A percentile compares a stretch with the other conserved stretches of the same genome.
These are phyloP conservation scores for Taphrorychus bicolor DNA, from an alignment of 2,888 invertebrate genomes.

Conservation along the genomic window DNA sequence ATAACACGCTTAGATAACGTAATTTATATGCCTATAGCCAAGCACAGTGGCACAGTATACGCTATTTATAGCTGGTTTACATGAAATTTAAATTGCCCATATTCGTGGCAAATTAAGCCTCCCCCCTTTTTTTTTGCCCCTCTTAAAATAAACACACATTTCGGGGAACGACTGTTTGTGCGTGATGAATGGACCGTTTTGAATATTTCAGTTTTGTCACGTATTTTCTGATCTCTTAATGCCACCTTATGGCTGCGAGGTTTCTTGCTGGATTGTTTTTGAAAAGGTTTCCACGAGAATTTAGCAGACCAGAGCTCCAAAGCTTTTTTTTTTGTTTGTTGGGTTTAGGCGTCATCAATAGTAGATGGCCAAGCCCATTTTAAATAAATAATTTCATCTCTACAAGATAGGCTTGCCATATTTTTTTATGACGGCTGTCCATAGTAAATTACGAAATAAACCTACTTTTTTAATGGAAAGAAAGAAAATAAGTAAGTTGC, in stretches of 20 bases:
- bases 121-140: background rate
- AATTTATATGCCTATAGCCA: background rate
- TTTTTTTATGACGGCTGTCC: no score
- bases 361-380: no score
- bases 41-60: background rate
- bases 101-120: slow-evolving; percentile 5
- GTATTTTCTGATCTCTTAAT: slow-evolving; percentile 33
- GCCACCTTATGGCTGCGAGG: slow-evolving; percentile 17
- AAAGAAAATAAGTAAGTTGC: no score
- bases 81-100: background rate
- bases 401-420: no score
- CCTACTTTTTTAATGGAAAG: no score
- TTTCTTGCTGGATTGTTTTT: slow-evolving; percentile 18
- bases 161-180: background rate
- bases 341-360: no score
- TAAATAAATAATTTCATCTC: no score
- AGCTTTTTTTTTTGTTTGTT: no score
- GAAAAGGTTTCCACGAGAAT: slow-evolving; percentile 14
- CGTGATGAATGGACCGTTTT: slow-evolving; percentile 17
- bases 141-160: background rate
- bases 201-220: slow-evolving; percentile 32
- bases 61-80: slow-evolving; percentile 1
- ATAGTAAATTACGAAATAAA: no score
- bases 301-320: slow-evolving; percentile 8
- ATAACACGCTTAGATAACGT: slow-evolving; percentile 1